Evolutionary conservation across 2,888 invertebrate species (phyloP).

Genomic region (Heliconius ethilla): DNA sequence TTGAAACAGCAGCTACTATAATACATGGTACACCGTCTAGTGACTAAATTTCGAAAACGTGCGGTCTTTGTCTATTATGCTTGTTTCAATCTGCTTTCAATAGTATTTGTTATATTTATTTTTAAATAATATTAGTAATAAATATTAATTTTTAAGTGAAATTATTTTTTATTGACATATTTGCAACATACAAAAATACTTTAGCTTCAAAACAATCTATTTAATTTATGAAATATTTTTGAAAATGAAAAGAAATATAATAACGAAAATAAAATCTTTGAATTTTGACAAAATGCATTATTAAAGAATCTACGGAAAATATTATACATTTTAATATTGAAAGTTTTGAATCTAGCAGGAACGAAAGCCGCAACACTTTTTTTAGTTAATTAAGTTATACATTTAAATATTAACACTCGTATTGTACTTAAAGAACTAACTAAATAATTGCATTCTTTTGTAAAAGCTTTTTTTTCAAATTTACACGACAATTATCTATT

Average conservation of each 20-base stretch:
- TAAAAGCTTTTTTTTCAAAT: background rate
- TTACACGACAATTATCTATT: background rate
- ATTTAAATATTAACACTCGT: background rate
- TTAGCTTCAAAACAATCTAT: too few relatives aligned
- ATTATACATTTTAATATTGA: background rate
- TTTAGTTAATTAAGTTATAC: background rate
- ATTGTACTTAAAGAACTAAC: background rate
- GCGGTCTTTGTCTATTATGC: background rate
- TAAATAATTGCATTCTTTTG: background rate
- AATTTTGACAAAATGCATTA: too few relatives aligned
- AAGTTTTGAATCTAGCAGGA: background rate
- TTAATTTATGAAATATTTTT: too few relatives aligned
- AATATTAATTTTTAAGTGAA: background rate
- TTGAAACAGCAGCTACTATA: slow-evolving; percentile 16
- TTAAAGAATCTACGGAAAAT: too few relatives aligned
- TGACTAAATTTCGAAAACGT: background rate
- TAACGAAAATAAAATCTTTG: too few relatives aligned
- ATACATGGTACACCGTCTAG: background rate
- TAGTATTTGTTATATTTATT: background rate
- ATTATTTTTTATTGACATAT: too few relatives aligned
- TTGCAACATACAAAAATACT: too few relatives aligned
- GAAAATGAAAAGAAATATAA: too few relatives aligned
- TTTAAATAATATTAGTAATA: background rate
- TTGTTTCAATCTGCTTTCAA: background rate
- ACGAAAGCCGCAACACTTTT: background rate